A percentile compares a stretch with the other conserved stretches of the same genome.
Evolutionary conservation across 1,140 invertebrate species (phyloP).

Genomic region (Anthonomus grandis): DNA sequence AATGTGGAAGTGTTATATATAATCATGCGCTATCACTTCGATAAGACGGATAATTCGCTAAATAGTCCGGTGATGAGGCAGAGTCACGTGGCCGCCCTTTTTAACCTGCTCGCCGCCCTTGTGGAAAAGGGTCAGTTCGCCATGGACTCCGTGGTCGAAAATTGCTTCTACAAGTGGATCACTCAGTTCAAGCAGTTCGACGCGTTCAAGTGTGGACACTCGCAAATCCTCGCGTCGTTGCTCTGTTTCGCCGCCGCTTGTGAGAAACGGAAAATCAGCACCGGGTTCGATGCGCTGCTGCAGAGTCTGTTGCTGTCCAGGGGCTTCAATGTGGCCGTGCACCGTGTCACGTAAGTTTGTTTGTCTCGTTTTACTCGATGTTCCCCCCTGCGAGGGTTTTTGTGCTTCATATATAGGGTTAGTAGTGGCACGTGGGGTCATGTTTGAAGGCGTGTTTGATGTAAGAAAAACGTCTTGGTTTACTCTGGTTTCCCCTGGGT

Average conservation of each 20-base stretch:
- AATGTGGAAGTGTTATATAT: conserved; percentile 47
- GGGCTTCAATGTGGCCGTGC: conserved; percentile 37
- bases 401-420: too few relatives aligned
- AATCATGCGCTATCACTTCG: conserved; percentile 53
- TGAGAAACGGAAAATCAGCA: background rate
- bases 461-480: too few relatives aligned
- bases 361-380: too few relatives aligned
- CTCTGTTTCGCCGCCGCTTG: conserved; percentile 28
- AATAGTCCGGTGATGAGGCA: conserved; percentile 50
- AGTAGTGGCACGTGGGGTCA: too few relatives aligned
- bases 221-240: conserved; percentile 42
- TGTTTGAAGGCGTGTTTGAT: too few relatives aligned
- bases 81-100: conserved; percentile 51
- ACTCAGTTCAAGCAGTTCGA: conserved; percentile 40
- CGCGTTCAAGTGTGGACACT: conserved; percentile 44
- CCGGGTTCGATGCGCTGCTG: background rate
- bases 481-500: too few relatives aligned
- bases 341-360: conserved; percentile 37
- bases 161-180: conserved; percentile 40
- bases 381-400: too few relatives aligned
- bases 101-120: conserved; percentile 42
- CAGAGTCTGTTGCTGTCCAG: conserved; percentile 7
- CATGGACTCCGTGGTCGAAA: background rate
- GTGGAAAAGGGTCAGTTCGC: conserved; percentile 13
- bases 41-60: conserved; percentile 51